phyloP scores from a whole-genome alignment of 2,797 vertebrate genomes.

The Ibycter americanus region DNA sequence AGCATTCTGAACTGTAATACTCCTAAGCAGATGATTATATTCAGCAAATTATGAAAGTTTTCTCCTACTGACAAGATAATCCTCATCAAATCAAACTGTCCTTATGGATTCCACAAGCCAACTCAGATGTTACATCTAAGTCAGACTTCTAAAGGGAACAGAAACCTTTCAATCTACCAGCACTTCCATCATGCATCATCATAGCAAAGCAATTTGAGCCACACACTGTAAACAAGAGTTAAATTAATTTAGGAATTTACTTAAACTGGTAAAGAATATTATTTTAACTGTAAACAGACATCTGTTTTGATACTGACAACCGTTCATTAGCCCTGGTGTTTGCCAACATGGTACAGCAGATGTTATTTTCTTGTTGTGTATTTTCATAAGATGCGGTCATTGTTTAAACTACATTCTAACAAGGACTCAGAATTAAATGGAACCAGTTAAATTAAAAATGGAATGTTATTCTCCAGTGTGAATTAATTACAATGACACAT shows the following conservation, averaged over 20 bases:
- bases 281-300: slow-evolving; percentile 41
- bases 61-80: background rate
- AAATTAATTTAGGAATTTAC: slow-evolving; percentile 35
- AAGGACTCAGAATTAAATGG: slow-evolving; percentile 37
- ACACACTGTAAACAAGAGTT: background rate
- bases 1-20: background rate
- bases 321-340: slow-evolving; percentile 23
- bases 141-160: background rate
- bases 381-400: slow-evolving; percentile 48
- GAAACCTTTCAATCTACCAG: background rate
- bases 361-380: slow-evolving; percentile 55
- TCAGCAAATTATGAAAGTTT: background rate
- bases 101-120: background rate
- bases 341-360: slow-evolving; percentile 34
- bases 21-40: background rate
- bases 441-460: slow-evolving; percentile 56
- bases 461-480: background rate
- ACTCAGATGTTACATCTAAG: background rate
- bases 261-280: slow-evolving; percentile 15
- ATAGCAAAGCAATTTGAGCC: background rate
- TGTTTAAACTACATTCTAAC: slow-evolving; percentile 51
- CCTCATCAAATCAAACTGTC: background rate
- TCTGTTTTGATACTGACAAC: slow-evolving; percentile 27
- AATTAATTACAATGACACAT: slow-evolving; percentile 30
- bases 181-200: background rate